These are phyloP conservation scores for Mamestra brassicae DNA, from an alignment of 2,888 invertebrate genomes.

Conservation along the genomic window DNA sequence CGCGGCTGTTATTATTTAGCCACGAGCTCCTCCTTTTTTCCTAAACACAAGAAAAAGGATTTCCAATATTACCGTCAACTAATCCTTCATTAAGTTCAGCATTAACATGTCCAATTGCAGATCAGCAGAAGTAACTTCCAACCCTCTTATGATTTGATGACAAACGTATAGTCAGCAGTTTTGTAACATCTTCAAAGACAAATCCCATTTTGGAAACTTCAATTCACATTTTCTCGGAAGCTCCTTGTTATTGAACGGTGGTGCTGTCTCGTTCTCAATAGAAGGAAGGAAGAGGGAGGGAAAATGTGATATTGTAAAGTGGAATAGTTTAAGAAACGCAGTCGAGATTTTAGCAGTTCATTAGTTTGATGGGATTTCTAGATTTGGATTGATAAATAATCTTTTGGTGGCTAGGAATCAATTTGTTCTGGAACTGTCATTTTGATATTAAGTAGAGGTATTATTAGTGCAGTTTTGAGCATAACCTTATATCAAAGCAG, in stretches of 20 bases:
- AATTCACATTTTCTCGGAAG: constrained; percentile 46
- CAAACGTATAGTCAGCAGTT: constrained; percentile 60
- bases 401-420: too few relatives aligned
- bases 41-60: too few relatives aligned
- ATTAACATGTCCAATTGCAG: constrained; percentile 40
- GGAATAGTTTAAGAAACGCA: constrained; percentile 48
- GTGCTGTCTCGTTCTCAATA: constrained; percentile 27
- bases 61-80: background rate
- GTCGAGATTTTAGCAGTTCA: constrained; percentile 24
- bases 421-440: too few relatives aligned
- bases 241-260: constrained; percentile 58
- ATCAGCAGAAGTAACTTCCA: constrained; percentile 54
- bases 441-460: too few relatives aligned
- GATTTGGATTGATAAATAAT: constrained; percentile 12
- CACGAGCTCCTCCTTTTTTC: too few relatives aligned
- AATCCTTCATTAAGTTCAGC: constrained; percentile 37
- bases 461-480: too few relatives aligned
- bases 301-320: constrained; percentile 35
- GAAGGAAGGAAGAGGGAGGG: constrained; percentile 18
- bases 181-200: constrained; percentile 63
- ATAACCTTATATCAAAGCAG: too few relatives aligned
- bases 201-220: constrained; percentile 64
- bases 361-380: constrained; percentile 30
- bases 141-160: constrained; percentile 52
- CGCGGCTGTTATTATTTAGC: too few relatives aligned